phyloP scores from a whole-genome alignment of 2,113 vertebrate genomes.

The Herpailurus yagouaroundi region DNA sequence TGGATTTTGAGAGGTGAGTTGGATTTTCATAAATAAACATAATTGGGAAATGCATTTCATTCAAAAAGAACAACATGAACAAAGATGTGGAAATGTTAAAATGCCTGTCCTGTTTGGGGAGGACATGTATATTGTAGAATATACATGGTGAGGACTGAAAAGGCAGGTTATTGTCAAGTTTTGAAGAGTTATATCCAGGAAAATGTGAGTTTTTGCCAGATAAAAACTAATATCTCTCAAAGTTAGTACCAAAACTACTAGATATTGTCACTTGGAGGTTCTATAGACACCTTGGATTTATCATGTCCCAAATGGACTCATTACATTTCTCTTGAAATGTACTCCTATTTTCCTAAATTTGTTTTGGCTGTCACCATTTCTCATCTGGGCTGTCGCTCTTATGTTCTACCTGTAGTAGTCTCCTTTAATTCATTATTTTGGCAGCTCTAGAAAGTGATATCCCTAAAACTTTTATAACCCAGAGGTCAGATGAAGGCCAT shows the following conservation, averaged over 20 bases:
- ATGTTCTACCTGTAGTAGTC: background rate
- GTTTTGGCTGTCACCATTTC: background rate
- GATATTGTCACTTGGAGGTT: background rate
- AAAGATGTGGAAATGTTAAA: background rate
- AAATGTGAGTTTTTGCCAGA: constrained; percentile 17
- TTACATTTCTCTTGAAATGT: background rate
- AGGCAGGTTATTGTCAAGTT: background rate
- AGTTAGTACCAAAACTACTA: background rate
- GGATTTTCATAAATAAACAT: background rate
- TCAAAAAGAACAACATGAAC: background rate
- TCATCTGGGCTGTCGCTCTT: background rate
- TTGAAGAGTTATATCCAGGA: background rate
- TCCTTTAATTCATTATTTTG: background rate
- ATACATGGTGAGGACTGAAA: background rate
- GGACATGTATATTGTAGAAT: background rate
- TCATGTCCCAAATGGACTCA: background rate
- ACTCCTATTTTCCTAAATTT: background rate
- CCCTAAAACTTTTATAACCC: constrained; percentile 2
- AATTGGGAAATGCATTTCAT: constrained; percentile 9
- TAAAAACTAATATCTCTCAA: background rate
- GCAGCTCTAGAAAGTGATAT: constrained; percentile 28
- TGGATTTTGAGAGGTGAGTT: constrained; percentile 11
- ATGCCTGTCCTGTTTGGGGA: background rate
- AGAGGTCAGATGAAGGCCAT: background rate
- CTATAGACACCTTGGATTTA: background rate